These are phyloP conservation scores for Strigops habroptila DNA, from an alignment of 2,113 vertebrate species.

Conservation along the genomic window DNA sequence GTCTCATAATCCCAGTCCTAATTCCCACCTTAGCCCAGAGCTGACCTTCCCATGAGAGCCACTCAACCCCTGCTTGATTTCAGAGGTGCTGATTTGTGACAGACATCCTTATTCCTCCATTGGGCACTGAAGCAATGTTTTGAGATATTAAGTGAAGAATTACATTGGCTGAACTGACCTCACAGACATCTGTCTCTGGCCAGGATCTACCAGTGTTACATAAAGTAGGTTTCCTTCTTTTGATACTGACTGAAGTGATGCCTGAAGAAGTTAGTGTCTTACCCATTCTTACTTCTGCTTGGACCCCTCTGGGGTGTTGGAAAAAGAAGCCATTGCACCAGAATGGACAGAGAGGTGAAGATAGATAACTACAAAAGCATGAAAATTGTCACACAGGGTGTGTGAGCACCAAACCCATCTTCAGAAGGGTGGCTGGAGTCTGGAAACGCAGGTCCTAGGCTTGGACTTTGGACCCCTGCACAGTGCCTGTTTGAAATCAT, in stretches of 20 bases:
- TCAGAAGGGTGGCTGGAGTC: not conserved
- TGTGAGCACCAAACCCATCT: not conserved
- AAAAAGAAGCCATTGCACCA: not conserved
- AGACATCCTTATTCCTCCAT: not conserved
- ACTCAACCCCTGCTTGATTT: accelerated
- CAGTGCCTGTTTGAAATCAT: accelerated
- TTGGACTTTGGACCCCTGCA: not conserved
- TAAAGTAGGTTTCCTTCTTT: not conserved
- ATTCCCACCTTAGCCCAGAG: not conserved
- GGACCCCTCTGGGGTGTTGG: no score
- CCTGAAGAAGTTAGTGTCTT: not conserved
- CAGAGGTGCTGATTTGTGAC: not conserved
- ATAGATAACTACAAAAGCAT: not conserved
- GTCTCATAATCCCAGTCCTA: not conserved
- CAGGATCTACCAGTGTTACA: not conserved
- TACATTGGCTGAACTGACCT: not conserved
- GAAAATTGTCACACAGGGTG: not conserved
- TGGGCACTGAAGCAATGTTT: not conserved
- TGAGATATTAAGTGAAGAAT: accelerated
- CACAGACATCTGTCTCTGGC: not conserved
- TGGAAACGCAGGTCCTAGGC: not conserved
- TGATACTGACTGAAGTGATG: accelerated
- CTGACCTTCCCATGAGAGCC: not conserved
- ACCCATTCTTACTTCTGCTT: accelerated
- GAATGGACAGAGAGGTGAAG: not conserved